These are phyloP conservation scores for Terrapene triunguis DNA, from an alignment of 2,113 vertebrate genomes.

Conservation along the genomic window DNA sequence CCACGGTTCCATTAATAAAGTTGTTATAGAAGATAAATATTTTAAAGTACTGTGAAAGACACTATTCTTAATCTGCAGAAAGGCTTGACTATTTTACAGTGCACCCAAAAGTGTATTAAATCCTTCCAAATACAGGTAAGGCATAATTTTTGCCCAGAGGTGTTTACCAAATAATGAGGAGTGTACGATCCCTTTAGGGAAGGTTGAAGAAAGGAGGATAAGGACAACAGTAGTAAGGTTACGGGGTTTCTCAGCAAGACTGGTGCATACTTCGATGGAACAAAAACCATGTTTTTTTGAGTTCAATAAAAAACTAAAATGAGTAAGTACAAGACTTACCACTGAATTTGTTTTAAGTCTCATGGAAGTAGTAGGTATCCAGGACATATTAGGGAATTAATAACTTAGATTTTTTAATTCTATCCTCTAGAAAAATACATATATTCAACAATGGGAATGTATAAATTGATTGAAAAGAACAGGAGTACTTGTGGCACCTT, in stretches of 20 bases:
- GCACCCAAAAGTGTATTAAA: neutral
- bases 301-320: neutral
- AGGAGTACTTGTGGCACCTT: no score
- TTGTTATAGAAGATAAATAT: neutral
- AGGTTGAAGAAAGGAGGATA: neutral
- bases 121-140: neutral
- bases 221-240: neutral
- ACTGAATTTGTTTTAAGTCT: neutral
- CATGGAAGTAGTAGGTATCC: neutral
- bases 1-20: rapidly evolving
- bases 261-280: neutral
- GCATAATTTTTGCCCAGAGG: neutral
- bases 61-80: neutral
- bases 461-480: neutral
- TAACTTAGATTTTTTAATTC: neutral
- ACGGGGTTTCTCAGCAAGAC: neutral
- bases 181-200: neutral
- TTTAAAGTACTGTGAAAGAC: neutral
- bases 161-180: neutral
- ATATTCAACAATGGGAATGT: neutral
- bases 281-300: neutral
- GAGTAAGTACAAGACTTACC: neutral
- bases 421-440: neutral
- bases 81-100: neutral
- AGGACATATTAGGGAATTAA: neutral